These are phyloP conservation scores for Cygnus buccinator DNA, from an alignment of 2,113 vertebrate species.

Conservation along the genomic window DNA sequence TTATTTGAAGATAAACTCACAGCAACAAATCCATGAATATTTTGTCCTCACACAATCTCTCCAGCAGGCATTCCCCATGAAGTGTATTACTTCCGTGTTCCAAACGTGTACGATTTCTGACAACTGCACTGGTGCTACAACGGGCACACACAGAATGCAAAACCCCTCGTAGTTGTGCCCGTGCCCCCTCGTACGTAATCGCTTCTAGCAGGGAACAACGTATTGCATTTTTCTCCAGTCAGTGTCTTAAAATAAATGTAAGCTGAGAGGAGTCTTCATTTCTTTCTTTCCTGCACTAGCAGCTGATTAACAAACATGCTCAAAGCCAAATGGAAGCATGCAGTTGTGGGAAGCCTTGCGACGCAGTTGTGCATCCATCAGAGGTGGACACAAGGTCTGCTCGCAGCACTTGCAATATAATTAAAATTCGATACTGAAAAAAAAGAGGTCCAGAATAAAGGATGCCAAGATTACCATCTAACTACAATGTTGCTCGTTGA, in stretches of 20 bases:
- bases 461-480: conserved; percentile 71
- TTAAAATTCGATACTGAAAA: conserved; percentile 50
- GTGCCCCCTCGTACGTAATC: too few species aligned
- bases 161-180: background rate
- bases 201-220: background rate
- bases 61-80: background rate
- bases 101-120: background rate
- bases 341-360: background rate
- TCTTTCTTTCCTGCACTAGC: background rate
- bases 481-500: conserved; percentile 66
- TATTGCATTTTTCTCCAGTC: background rate
- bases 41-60: background rate
- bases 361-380: background rate
- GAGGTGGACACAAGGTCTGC: background rate
- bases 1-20: background rate
- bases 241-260: background rate
- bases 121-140: background rate
- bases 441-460: conserved; percentile 17
- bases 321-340: background rate
- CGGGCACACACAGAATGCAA: rapidly evolving
- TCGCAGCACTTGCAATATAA: background rate
- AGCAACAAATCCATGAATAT: background rate
- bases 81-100: background rate
- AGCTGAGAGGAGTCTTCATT: background rate
- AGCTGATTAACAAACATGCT: background rate